Evolutionary conservation across 2,888 invertebrate species (phyloP), one percentile per base, ranked within the genome.

Genomic region (Selenia dentaria): DNA sequence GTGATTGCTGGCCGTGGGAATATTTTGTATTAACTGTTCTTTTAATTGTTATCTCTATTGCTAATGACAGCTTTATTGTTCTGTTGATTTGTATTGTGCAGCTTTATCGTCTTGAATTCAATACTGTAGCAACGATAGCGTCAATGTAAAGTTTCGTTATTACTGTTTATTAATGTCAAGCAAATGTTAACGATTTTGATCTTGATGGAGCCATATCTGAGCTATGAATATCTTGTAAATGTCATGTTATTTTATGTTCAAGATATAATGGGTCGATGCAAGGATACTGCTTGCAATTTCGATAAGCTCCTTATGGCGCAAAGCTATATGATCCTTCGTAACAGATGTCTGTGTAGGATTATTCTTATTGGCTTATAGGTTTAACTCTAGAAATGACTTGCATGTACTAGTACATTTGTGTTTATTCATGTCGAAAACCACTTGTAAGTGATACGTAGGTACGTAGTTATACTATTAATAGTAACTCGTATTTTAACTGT

Each of bases 271-370:
- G 34, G 34, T 22, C 8, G 27, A n/a, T 24, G 24, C n/a, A n/a
- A n/a, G 4, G 16, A 16, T 3, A 4, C 25, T 28, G 39, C 10
- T 5, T 12, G 47, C 41, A 41, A 48, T 48, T 42, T 37, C 22
- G 14, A 33, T 47, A 48, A 48, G 47, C 41, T 41, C 24, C 37
- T 48, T 48, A 41, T 11, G 29, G 18, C 14, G 28, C 18, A 37
- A 37, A 41, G 32, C 41, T 37, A 28, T 26, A 46, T 54, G 43
- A 51, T 47, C 43, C 43, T 51, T 26, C 11, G 37, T 51, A 28
- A 52, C 55, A 52, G 43, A 46, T 51, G 48, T 47, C 31, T 14
- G 32, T 14, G 22, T 22, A 24, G 31, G 34, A 45, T 45, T 34
- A 45, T 41, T 37, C 13, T 38, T 48, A 48, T 37, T 16, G 26